These are phyloP conservation scores for Muntiacus reevesi DNA, from an alignment of 2,113 vertebrate species.

Conservation along the genomic window DNA sequence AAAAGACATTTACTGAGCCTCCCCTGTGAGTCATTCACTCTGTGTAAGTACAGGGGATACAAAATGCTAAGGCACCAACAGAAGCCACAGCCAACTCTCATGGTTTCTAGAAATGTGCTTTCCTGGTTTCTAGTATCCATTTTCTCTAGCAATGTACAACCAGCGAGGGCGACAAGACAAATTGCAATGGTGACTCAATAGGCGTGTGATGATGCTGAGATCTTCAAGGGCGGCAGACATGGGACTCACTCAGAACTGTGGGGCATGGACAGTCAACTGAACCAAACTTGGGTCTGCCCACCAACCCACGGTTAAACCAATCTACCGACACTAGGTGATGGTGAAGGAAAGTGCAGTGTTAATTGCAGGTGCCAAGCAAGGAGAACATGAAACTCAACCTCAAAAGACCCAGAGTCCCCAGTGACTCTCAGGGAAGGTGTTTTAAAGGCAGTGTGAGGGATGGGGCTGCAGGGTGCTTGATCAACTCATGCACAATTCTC, in stretches of 20 bases:
- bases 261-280: neutral
- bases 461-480: neutral
- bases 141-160: neutral
- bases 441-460: neutral
- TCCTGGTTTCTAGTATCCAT: neutral
- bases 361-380: neutral
- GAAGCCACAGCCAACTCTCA: neutral
- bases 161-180: neutral
- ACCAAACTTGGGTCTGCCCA: neutral
- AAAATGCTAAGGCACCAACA: neutral
- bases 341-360: neutral
- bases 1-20: neutral
- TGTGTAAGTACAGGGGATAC: neutral
- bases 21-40: neutral
- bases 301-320: neutral
- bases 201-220: neutral
- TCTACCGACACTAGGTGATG: neutral
- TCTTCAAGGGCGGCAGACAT: neutral
- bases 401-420: neutral
- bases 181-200: rapidly evolving
- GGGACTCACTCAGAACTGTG: neutral
- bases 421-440: neutral
- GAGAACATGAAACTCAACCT: neutral
- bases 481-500: neutral
- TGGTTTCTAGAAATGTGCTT: neutral